Conservation (phyloP, 1,140 invertebrate species). For the Diabrotica virgifera region DNA sequence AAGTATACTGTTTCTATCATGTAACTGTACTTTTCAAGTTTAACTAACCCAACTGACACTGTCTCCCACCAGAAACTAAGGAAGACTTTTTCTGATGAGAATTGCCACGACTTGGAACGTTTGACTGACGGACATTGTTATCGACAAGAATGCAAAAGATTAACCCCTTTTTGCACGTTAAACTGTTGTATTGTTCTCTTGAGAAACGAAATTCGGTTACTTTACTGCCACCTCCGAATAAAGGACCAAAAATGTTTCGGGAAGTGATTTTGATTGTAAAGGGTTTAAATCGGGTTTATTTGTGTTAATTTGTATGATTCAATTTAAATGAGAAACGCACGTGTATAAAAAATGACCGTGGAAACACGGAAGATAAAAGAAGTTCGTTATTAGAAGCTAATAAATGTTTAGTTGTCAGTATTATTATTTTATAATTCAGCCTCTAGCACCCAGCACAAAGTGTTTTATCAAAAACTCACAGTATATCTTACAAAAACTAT, state of each 20-base stretch:
- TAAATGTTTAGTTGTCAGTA: no score
- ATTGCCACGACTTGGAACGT: background rate
- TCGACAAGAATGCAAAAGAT: background rate
- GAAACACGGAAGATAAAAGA: no score
- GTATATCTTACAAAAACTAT: no score
- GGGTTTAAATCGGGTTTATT: background rate
- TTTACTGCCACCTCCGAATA: background rate
- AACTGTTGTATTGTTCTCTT: background rate
- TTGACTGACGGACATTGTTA: conserved; percentile 2
- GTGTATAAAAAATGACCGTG: no score
- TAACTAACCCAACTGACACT: no score
- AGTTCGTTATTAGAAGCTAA: no score
- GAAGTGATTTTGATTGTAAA: background rate
- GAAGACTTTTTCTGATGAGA: background rate
- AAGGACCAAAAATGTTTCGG: conserved; percentile 1
- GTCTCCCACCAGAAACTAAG: background rate
- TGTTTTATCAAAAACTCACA: no score
- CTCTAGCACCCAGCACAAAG: no score
- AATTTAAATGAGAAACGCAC: background rate
- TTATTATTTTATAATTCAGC: no score
- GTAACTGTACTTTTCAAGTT: no score
- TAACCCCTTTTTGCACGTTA: conserved; percentile 2
- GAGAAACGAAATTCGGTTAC: background rate
- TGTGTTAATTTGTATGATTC: background rate
- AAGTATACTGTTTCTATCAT: no score